These are phyloP conservation scores for Ganaspis sp. DNA, from an alignment of 1,140 invertebrate genomes.

Conservation along the genomic window DNA sequence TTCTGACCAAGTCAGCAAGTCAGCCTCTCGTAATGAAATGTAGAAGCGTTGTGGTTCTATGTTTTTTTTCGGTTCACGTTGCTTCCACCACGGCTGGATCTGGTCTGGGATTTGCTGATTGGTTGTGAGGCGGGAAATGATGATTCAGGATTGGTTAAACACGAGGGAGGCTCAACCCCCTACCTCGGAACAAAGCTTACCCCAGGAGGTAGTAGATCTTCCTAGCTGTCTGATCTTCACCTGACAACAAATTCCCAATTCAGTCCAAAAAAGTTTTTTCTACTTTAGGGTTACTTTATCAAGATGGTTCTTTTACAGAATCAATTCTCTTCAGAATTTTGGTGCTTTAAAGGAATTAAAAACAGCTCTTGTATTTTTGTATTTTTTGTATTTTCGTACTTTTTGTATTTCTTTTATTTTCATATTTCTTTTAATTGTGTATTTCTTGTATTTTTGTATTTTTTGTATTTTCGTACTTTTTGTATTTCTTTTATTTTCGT, in stretches of 20 bases:
- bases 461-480: no score
- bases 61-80: slow-evolving; percentile 43
- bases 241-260: background rate
- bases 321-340: background rate
- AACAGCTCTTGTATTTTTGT: no score
- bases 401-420: no score
- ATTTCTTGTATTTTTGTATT: no score
- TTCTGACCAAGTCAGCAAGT: slow-evolving; percentile 66
- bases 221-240: slow-evolving; percentile 21
- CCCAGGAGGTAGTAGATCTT: slow-evolving; percentile 22
- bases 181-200: slow-evolving; percentile 36
- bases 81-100: slow-evolving; percentile 47
- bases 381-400: no score
- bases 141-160: slow-evolving; percentile 57
- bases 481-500: no score
- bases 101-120: slow-evolving; percentile 55
- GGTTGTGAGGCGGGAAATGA: slow-evolving; percentile 57
- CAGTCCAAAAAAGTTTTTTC: background rate
- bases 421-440: no score
- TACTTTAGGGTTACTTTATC: background rate
- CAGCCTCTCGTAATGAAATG: slow-evolving; percentile 34
- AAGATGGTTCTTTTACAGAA: background rate
- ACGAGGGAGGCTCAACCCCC: slow-evolving; percentile 67
- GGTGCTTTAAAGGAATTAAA: no score
- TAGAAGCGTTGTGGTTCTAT: slow-evolving; percentile 40